These are phyloP conservation scores for Anhinga rufa DNA, from an alignment of 2,113 vertebrate species.

Conservation along the genomic window DNA sequence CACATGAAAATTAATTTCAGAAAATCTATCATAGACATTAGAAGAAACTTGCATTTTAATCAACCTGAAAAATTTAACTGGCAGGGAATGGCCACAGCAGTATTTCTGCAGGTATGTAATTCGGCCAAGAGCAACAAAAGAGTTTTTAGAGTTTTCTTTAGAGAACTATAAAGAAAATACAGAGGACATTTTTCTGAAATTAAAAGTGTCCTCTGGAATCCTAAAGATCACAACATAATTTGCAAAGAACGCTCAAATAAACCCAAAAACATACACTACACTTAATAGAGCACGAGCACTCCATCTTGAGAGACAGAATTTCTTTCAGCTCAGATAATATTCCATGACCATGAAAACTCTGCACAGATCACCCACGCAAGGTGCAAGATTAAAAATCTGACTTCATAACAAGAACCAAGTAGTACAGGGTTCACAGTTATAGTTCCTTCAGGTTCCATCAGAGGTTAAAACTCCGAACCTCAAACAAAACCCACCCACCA, in stretches of 20 bases:
- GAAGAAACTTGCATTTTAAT: not conserved
- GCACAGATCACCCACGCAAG: not conserved
- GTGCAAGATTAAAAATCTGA: slow-evolving; percentile 24
- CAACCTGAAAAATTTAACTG: not conserved
- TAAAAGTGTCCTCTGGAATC: not conserved
- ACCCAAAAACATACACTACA: not conserved
- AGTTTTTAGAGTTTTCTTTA: not conserved
- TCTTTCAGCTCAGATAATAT: not conserved
- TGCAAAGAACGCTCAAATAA: not conserved
- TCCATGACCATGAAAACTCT: not conserved
- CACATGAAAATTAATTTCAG: not conserved
- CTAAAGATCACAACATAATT: not conserved
- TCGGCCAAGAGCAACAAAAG: not conserved
- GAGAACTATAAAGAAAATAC: not conserved
- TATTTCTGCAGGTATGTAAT: not conserved
- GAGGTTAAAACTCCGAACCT: slow-evolving; percentile 40
- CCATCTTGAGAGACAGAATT: not conserved
- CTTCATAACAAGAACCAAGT: slow-evolving; percentile 21
- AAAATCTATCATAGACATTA: not conserved
- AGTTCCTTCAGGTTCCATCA: slow-evolving; percentile 34
- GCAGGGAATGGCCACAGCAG: not conserved
- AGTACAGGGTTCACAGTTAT: not conserved
- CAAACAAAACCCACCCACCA: not conserved
- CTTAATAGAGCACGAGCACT: not conserved
- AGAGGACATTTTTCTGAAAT: not conserved